Base-by-base conservation (phyloP, 2,888 invertebrate species). In the Drosophila sordidula region DNA sequence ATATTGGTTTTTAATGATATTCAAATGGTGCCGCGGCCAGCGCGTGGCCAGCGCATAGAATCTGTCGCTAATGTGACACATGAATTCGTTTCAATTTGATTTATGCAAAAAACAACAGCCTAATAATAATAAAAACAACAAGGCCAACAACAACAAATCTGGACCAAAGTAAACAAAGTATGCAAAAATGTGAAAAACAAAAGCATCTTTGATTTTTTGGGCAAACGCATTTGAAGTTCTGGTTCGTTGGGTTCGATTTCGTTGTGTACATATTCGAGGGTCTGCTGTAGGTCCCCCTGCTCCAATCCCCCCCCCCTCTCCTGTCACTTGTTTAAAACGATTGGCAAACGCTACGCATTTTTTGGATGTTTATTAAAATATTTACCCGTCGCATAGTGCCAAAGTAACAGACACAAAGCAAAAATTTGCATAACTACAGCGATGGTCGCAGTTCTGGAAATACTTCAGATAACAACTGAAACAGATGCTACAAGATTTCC, bases 61-160 rank as follows among this genome's bases (percentile, higher is more conserved):
- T 25, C 63, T 47, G 52, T 57, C 66, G 75, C 66, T 87, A 81
- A 81, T 78, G 77, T 84, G 84, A 76, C 84, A 87, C 80, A 84
- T 72, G 82, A 84, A 72, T 84, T 80, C 75, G 75, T 80, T 84
- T 70, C 59, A 65, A 73, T 71, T 80, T 85, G 80, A 87, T 85
- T 81, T 85, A 85, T 85, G 79, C 85, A 79, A 58, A 70, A 73
- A 82, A 51, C 64, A 41, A 18, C 16, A 34, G 42, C 36, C 25
- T 34, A 59, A 54, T 49, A 64, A 54, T 47, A 77, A 51, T 36
- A 56, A 70, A 45, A 61, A 61, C 44, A 65, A 52, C 22, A 18
- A 1, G 18, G 2, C 18, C 18, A 18, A 18, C 18, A 57, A 54
- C 46, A 38, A 45, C 6, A 66, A 69, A 38, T 51, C 55, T 67